Evolutionary conservation across 2,113 vertebrate genomes (phyloP).

Genomic region (Vanacampus margaritifer): DNA sequence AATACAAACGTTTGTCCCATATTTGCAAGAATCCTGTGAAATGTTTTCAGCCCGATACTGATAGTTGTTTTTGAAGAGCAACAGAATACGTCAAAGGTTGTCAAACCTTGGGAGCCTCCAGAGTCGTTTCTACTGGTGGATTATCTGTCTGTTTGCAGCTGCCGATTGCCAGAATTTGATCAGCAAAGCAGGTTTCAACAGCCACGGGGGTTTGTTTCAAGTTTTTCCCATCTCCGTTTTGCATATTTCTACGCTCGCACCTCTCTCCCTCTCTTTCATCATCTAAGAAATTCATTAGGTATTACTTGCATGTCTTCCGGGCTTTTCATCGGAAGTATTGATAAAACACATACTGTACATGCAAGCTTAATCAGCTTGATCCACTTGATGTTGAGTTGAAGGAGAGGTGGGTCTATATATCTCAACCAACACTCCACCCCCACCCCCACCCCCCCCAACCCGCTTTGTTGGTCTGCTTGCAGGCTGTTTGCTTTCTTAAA

Average conservation of each 20-base stretch:
- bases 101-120: slow-evolving; percentile 22
- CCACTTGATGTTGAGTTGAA: slow-evolving; percentile 48
- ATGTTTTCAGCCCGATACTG: no score
- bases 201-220: slow-evolving; percentile 20
- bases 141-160: slow-evolving; percentile 52
- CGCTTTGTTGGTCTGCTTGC: slow-evolving; percentile 47
- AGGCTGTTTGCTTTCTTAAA: slow-evolving; percentile 77
- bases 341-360: slow-evolving; percentile 46
- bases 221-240: slow-evolving; percentile 1
- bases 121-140: slow-evolving; percentile 18
- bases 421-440: not conserved
- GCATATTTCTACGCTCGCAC: slow-evolving; percentile 28
- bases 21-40: slow-evolving; percentile 24
- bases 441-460: slow-evolving; percentile 1
- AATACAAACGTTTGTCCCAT: slow-evolving; percentile 7
- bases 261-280: slow-evolving; percentile 56
- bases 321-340: slow-evolving; percentile 52
- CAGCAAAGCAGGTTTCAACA: slow-evolving; percentile 16
- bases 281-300: slow-evolving; percentile 58
- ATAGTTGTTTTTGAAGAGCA: not conserved
- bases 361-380: slow-evolving; percentile 58
- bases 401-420: slow-evolving; percentile 27
- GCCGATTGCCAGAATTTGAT: slow-evolving; percentile 40
- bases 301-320: slow-evolving; percentile 41
- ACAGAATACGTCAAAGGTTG: slow-evolving; percentile 9